These are phyloP conservation scores for Ricordea florida DNA, from an alignment of 92 coral and sea anemone species.

Conservation along the genomic window DNA sequence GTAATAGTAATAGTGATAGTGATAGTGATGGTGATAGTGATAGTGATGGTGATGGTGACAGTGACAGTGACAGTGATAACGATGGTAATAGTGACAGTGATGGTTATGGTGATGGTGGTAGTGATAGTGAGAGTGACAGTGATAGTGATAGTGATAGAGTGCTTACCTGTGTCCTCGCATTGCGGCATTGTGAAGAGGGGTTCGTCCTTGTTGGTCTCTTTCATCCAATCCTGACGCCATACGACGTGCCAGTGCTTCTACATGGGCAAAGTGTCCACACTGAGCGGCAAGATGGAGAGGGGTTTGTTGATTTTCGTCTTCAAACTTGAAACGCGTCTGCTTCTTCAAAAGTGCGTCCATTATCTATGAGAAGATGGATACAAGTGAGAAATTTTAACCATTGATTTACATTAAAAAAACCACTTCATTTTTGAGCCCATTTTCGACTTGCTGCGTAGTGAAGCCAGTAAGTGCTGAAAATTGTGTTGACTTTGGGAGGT, in stretches of 20 bases:
- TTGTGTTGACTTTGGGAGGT: too few species aligned
- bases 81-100: background rate
- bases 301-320: constrained; percentile 77
- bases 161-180: constrained; percentile 72
- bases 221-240: constrained; percentile 73
- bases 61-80: background rate
- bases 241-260: constrained; percentile 74
- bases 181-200: constrained; percentile 77
- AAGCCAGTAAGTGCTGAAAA: too few species aligned
- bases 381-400: too few species aligned
- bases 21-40: background rate
- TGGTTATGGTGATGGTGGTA: background rate
- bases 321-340: constrained; percentile 65
- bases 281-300: constrained; percentile 83
- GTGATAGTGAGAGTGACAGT: background rate
- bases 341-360: constrained; percentile 61
- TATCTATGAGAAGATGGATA: too few species aligned
- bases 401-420: too few species aligned
- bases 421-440: too few species aligned
- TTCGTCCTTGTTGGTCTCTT: constrained; percentile 78
- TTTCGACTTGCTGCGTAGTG: too few species aligned
- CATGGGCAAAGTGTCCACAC: constrained; percentile 68
- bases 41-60: constrained; percentile 1
- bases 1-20: background rate
- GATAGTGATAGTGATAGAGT: background rate